Evolutionary conservation across 1,140 invertebrate species (phyloP).

Genomic region (Zaprionus tsacasi): DNA sequence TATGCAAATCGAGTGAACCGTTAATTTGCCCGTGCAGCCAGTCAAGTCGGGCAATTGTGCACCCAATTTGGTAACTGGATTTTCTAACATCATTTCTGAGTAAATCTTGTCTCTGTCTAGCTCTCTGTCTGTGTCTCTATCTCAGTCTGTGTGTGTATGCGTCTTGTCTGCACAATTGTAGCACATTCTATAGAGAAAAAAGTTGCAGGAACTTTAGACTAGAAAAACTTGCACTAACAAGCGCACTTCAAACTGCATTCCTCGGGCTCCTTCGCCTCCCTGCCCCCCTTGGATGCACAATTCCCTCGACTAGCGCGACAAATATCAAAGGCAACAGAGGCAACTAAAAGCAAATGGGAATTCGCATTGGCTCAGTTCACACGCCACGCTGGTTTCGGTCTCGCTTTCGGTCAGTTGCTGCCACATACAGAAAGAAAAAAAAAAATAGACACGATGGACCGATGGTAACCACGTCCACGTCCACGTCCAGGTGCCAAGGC

Average conservation of each 20-base stretch:
- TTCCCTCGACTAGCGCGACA: conserved; percentile 40
- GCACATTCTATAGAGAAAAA: conserved; percentile 40
- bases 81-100: conserved; percentile 76
- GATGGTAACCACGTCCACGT: conserved; percentile 23
- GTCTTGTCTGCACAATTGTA: conserved; percentile 30
- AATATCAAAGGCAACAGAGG: conserved; percentile 71
- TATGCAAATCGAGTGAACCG: conserved; percentile 76
- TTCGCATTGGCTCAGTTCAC: conserved; percentile 61
- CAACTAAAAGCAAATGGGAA: conserved; percentile 31
- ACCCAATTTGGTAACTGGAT: conserved; percentile 82
- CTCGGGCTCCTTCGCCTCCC: neutral
- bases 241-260: conserved; percentile 53
- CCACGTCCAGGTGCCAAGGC: conserved; percentile 59
- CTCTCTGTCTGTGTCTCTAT: neutral
- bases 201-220: conserved; percentile 69
- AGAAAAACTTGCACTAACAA: conserved; percentile 74
- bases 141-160: conserved; percentile 12
- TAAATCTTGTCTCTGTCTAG: conserved; percentile 7
- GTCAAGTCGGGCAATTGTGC: conserved; percentile 64
- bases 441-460: neutral
- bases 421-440: conserved; percentile 7
- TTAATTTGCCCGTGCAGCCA: conserved; percentile 64
- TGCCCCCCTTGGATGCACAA: neutral
- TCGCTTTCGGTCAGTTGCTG: conserved; percentile 62
- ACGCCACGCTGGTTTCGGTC: conserved; percentile 44